phyloP scores from a whole-genome alignment of 2,797 vertebrate species.

The Graptemys geographica region DNA sequence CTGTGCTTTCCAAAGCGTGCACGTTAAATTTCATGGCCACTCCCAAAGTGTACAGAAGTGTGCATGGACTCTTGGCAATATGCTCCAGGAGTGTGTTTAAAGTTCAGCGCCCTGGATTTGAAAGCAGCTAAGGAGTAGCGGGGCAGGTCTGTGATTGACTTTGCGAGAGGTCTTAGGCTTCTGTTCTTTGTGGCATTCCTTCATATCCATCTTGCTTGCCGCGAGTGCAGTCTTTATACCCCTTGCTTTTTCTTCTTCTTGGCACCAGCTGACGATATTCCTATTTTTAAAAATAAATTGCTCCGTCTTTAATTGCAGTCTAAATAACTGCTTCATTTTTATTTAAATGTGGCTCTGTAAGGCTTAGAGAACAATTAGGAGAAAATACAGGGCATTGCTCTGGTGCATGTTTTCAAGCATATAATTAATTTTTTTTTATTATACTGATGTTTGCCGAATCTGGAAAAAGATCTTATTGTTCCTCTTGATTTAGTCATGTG shows the following conservation, averaged over 20 bases:
- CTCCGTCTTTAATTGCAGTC: slow-evolving; percentile 81
- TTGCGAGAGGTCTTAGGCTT: neutral
- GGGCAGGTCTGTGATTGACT: neutral
- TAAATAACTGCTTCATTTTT: slow-evolving; percentile 84
- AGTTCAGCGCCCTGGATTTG: neutral
- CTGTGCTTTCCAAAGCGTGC: neutral
- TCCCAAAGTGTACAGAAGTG: neutral
- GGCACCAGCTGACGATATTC: slow-evolving; percentile 51
- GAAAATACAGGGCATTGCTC: slow-evolving; percentile 77
- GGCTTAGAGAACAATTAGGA: slow-evolving; percentile 81
- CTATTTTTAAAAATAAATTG: slow-evolving; percentile 81
- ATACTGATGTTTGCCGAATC: slow-evolving; percentile 73
- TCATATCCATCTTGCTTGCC: neutral
- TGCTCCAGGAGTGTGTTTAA: neutral
- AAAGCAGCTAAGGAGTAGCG: neutral
- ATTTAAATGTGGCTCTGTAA: slow-evolving; percentile 80
- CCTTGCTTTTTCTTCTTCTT: slow-evolving; percentile 23
- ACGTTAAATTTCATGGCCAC: fast-evolving
- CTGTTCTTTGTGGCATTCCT: neutral
- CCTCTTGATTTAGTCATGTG: slow-evolving; percentile 73
- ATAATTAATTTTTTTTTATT: slow-evolving; percentile 79
- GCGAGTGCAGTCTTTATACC: neutral
- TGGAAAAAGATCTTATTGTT: slow-evolving; percentile 73
- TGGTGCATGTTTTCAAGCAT: slow-evolving; percentile 78
- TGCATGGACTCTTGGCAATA: neutral